A percentile compares a stretch with the other conserved stretches of the same genome.
phyloP scores from a whole-genome alignment of 2,113 vertebrate genomes.

The Antechinus stuartii region DNA sequence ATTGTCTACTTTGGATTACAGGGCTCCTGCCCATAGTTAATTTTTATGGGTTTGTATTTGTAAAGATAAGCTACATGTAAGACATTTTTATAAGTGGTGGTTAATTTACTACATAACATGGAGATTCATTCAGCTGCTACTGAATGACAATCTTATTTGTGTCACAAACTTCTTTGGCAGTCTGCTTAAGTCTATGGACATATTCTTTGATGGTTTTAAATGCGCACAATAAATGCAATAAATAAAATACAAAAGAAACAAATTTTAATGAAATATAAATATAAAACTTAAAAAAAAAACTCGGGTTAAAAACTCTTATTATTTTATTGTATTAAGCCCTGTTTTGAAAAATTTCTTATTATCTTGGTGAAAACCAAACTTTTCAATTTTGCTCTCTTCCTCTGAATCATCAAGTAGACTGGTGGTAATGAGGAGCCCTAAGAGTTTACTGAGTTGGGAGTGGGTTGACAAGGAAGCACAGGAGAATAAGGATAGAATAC shows the following conservation, averaged over 20 bases:
- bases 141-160: neutral
- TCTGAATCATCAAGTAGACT: no score
- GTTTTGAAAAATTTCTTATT: neutral
- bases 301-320: neutral
- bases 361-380: neutral
- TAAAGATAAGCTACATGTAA: slow-evolving; percentile 7
- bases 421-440: no score
- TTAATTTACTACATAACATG: slow-evolving; percentile 19
- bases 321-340: neutral
- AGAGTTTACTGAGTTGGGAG: no score
- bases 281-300: no score
- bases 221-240: neutral
- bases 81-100: neutral
- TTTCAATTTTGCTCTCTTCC: no score
- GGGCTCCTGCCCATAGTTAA: neutral
- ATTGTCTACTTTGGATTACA: slow-evolving; percentile 37
- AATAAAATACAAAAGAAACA: neutral
- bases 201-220: neutral
- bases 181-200: neutral
- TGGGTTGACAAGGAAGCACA: no score
- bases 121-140: neutral
- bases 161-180: neutral
- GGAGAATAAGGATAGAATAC: no score
- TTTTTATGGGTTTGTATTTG: neutral
- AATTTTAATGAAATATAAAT: neutral